Percentiles rank a stretch among this genome's conserved stretches.
Evolutionary conservation across 1,140 invertebrate species (phyloP).

Genomic region (Drosophila sechellia): DNA sequence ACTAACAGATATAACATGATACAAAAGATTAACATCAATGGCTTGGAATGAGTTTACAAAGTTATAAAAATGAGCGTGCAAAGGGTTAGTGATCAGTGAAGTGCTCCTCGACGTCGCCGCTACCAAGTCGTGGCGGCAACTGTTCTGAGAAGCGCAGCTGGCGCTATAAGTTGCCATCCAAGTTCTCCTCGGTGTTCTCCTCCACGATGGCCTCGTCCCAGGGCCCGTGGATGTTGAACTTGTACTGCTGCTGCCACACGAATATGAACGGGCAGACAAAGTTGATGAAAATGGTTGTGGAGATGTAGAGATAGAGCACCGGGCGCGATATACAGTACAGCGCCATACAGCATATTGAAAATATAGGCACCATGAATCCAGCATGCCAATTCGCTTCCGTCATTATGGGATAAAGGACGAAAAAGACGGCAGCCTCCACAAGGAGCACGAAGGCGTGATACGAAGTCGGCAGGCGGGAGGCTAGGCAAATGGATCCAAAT

Average conservation of each 20-base stretch:
- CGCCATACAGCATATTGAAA: slow-evolving; percentile 67
- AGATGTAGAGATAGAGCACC: slow-evolving; percentile 87
- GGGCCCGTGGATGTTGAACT: slow-evolving; percentile 97
- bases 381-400: slow-evolving; percentile 86
- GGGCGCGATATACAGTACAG: slow-evolving; percentile 87
- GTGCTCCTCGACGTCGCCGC: slow-evolving; percentile 63
- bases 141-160: slow-evolving; percentile 74
- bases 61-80: slow-evolving; percentile 6
- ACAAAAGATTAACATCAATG: neutral
- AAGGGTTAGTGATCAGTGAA: slow-evolving; percentile 19
- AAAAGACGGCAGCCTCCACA: slow-evolving; percentile 93
- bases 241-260: slow-evolving; percentile 92
- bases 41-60: slow-evolving; percentile 7
- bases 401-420: slow-evolving; percentile 94
- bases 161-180: slow-evolving; percentile 78
- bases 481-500: slow-evolving; percentile 96
- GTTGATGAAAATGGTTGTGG: slow-evolving; percentile 88
- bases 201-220: slow-evolving; percentile 96
- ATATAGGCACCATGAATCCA: slow-evolving; percentile 69
- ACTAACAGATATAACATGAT: slow-evolving; percentile 1
- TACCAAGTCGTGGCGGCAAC: slow-evolving; percentile 22
- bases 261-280: slow-evolving; percentile 92
- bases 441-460: slow-evolving; percentile 95
- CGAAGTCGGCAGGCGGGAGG: slow-evolving; percentile 93
- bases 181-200: slow-evolving; percentile 84